A percentile compares a stretch with the other conserved stretches of the same genome.
Evolutionary conservation across 2,797 vertebrate species (phyloP).

Genomic region (Myiothlypis chrysogaster): DNA sequence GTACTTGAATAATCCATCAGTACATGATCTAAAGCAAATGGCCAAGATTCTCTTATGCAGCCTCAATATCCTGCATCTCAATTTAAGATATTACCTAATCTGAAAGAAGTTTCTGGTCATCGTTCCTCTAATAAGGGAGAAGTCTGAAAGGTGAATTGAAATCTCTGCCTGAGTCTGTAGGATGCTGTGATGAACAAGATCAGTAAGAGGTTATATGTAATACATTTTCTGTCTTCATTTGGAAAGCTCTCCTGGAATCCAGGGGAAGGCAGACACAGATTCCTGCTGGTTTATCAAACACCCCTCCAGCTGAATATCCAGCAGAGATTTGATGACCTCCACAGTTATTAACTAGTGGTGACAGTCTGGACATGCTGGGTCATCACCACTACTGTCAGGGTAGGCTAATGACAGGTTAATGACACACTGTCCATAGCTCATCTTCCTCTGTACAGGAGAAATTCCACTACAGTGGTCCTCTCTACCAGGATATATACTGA

Average conservation of each 20-base stretch:
- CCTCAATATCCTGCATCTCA: background rate
- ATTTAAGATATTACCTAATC: background rate
- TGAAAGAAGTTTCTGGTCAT: background rate
- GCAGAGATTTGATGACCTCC: background rate
- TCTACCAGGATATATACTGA: background rate
- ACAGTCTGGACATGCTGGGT: background rate
- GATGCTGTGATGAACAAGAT: background rate
- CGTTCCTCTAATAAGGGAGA: background rate
- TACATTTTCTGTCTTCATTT: background rate
- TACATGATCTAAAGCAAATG: background rate
- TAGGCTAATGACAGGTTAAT: rapidly evolving
- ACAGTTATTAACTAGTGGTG: background rate
- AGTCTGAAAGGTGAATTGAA: background rate
- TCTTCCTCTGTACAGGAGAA: background rate
- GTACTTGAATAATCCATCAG: background rate
- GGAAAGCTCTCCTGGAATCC: background rate
- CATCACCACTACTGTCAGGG: background rate
- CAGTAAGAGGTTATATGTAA: background rate
- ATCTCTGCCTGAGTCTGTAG: background rate
- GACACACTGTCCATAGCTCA: rapidly evolving
- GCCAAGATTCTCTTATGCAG: background rate
- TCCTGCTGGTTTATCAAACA: background rate
- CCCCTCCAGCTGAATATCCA: background rate
- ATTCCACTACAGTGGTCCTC: background rate
- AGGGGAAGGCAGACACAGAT: background rate